Percentiles rank a stretch among this genome's conserved stretches.
phyloP scores from a whole-genome alignment of 2,113 vertebrate species.

The Lamprologus speciosus region DNA sequence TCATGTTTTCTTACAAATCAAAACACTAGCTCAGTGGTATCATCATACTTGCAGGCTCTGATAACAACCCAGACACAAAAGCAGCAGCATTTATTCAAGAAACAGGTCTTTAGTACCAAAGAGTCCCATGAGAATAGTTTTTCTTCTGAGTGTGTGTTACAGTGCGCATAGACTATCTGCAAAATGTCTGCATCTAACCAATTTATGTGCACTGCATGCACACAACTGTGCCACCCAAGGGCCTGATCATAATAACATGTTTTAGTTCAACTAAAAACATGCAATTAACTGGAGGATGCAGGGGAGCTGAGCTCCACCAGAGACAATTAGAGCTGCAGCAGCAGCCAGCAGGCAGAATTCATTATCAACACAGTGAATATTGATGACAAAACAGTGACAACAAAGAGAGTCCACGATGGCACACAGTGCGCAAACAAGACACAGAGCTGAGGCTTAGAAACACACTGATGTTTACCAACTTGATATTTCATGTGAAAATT shows the following conservation, averaged over 20 bases:
- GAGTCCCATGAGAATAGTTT: not conserved
- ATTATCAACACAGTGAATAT: slow-evolving; percentile 40
- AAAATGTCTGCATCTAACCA: not conserved
- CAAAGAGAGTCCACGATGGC: slow-evolving; percentile 18
- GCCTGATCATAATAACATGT: slow-evolving; percentile 30
- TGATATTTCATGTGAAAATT: not conserved
- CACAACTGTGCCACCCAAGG: not conserved
- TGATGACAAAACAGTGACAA: slow-evolving; percentile 38
- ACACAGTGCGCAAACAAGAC: not conserved
- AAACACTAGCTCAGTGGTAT: not conserved
- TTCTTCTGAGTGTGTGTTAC: not conserved
- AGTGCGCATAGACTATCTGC: not conserved
- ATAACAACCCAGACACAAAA: not conserved
- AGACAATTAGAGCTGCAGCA: slow-evolving; percentile 37
- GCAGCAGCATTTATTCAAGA: not conserved
- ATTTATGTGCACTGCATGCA: not conserved
- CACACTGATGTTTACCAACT: not conserved
- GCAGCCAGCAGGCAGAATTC: slow-evolving; percentile 16
- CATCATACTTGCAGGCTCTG: not conserved
- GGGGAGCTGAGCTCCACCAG: slow-evolving; percentile 6
- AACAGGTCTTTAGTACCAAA: not conserved
- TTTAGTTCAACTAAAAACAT: slow-evolving; percentile 38
- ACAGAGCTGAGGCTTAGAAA: not conserved
- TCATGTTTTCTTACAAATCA: not conserved
- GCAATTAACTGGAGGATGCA: slow-evolving; percentile 23